A percentile compares a stretch with the other conserved stretches of the same genome.
Evolutionary conservation across 2,888 invertebrate genomes (phyloP).

Genomic region (Xylota sylvarum): DNA sequence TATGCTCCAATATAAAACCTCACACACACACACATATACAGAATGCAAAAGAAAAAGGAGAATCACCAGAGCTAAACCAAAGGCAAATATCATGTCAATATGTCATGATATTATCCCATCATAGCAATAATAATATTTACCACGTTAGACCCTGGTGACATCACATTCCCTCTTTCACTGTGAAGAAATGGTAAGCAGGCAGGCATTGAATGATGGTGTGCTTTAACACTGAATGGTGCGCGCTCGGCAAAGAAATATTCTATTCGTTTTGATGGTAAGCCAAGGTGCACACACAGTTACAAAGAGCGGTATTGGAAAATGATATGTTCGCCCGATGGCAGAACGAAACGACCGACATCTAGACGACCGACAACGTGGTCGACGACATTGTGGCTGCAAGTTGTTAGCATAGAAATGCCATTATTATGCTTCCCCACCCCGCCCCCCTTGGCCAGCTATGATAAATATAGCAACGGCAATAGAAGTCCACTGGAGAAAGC

Average conservation of each 20-base stretch:
- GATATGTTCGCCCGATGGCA: conserved; percentile 67
- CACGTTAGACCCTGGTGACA: conserved; percentile 76
- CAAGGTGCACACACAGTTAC: conserved; percentile 22
- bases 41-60: conserved; percentile 30
- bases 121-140: conserved; percentile 76
- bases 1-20: not conserved
- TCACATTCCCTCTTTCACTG: conserved; percentile 49
- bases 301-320: conserved; percentile 74
- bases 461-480: conserved; percentile 48
- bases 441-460: conserved; percentile 33
- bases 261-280: conserved; percentile 17
- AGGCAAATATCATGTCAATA: conserved; percentile 77
- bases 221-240: conserved; percentile 59
- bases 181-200: conserved; percentile 50
- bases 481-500: conserved; percentile 69
- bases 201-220: conserved; percentile 44
- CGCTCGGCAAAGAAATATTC: conserved; percentile 49
- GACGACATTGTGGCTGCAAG: conserved; percentile 74
- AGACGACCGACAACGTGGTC: conserved; percentile 54
- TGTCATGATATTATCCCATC: conserved; percentile 78
- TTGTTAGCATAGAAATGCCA: conserved; percentile 77
- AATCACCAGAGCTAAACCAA: conserved; percentile 56
- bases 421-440: conserved; percentile 53
- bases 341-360: conserved; percentile 69
- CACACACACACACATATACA: not conserved